phyloP scores from a whole-genome alignment of 2,797 vertebrate genomes.

The Spheniscus humboldti region DNA sequence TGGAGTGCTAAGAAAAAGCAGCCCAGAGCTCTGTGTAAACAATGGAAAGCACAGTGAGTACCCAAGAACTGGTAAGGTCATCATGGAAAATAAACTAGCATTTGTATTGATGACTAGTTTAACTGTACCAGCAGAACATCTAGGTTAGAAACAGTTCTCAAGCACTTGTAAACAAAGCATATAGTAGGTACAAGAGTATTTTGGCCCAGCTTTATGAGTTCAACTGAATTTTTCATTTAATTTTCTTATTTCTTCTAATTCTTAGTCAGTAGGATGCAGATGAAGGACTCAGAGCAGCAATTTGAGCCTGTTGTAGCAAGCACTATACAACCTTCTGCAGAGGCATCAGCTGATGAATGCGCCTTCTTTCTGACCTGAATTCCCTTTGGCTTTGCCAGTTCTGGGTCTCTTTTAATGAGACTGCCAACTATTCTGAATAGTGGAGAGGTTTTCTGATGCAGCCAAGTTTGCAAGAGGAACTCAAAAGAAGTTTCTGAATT shows the following conservation, averaged over 20 bases:
- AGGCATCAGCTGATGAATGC: background rate
- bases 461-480: background rate
- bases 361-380: constrained; percentile 5
- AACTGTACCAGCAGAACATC: background rate
- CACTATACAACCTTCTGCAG: background rate
- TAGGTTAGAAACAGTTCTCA: background rate
- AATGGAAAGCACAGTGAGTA: constrained; percentile 18
- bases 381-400: background rate
- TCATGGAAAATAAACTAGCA: background rate
- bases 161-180: background rate
- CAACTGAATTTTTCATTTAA: background rate
- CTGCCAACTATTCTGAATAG: constrained; percentile 8
- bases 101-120: background rate
- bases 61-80: background rate
- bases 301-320: background rate
- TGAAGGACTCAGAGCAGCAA: background rate
- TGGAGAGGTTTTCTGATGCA: background rate
- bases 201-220: background rate
- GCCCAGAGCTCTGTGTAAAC: background rate
- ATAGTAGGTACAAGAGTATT: background rate
- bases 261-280: background rate
- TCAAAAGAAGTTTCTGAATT: background rate
- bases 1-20: background rate
- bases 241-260: background rate
- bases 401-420: constrained; percentile 4